Conservation (phyloP, 2,797 vertebrate genomes). For the Xyrichtys novacula region DNA sequence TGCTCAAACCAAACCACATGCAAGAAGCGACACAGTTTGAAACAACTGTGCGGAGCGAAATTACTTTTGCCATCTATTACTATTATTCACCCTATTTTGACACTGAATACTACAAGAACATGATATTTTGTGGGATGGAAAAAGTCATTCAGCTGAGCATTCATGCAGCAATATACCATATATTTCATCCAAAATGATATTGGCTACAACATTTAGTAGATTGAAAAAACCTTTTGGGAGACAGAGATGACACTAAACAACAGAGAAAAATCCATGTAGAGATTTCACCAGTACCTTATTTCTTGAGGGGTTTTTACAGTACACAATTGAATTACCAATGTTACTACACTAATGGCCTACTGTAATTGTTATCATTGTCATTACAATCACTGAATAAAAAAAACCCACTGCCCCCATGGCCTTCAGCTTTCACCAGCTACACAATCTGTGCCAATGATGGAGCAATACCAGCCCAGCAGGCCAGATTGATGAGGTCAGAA, state of each 20-base stretch:
- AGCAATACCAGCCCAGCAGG: constrained; percentile 11
- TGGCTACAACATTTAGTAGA: background rate
- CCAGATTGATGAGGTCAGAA: constrained; percentile 32
- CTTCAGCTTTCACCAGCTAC: background rate
- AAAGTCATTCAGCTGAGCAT: background rate
- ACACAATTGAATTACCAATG: no score
- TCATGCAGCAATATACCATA: no score
- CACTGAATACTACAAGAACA: background rate
- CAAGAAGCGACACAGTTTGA: background rate
- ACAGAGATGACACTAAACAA: background rate
- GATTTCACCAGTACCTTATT: no score
- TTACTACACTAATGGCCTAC: no score
- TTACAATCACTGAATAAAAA: no score
- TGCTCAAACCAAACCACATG: no score
- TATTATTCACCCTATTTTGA: background rate
- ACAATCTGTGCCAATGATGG: background rate
- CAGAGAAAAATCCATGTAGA: no score
- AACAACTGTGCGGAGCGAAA: background rate
- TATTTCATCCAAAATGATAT: background rate
- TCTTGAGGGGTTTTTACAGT: no score
- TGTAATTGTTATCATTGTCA: no score
- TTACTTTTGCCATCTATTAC: background rate
- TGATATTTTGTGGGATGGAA: background rate
- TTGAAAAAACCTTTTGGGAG: background rate
- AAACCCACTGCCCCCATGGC: no score